Conservation (phyloP, 2,113 vertebrate genomes). For the Struthio camelus region DNA sequence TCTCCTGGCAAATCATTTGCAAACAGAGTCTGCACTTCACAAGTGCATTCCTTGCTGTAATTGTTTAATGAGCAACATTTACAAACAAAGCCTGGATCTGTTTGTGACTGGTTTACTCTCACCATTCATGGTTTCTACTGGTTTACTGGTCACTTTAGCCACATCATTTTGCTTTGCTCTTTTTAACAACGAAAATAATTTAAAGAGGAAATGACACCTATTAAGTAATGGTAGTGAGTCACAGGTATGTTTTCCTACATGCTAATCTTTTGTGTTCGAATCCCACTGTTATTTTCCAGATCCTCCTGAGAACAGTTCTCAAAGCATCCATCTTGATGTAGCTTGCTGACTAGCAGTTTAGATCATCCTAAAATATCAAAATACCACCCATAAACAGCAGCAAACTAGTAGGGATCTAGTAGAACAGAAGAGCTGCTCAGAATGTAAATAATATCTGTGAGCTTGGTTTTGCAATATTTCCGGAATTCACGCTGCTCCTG, state of each 20-base stretch:
- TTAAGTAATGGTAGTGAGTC: background rate
- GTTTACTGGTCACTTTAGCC: background rate
- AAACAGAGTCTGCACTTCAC: background rate
- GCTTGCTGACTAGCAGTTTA: background rate
- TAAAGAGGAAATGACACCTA: background rate
- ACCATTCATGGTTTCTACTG: background rate
- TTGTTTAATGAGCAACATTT: conserved; percentile 23
- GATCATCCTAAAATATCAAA: background rate
- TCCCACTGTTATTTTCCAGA: background rate
- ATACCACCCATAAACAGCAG: background rate
- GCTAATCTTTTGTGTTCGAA: background rate
- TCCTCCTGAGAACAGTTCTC: background rate
- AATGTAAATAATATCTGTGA: background rate
- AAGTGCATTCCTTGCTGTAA: conserved; percentile 31
- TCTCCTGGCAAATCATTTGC: background rate
- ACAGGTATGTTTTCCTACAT: background rate
- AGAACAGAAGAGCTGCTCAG: background rate
- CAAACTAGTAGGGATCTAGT: background rate
- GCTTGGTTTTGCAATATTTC: background rate
- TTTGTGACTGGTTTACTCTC: background rate
- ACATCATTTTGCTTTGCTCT: background rate
- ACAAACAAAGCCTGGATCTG: background rate
- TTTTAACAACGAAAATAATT: background rate
- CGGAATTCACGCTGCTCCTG: background rate
- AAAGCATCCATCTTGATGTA: background rate